Percentiles rank a stretch among this genome's conserved stretches.
Conservation (phyloP, 2,797 vertebrate genomes). For the Caiman crocodilus region DNA sequence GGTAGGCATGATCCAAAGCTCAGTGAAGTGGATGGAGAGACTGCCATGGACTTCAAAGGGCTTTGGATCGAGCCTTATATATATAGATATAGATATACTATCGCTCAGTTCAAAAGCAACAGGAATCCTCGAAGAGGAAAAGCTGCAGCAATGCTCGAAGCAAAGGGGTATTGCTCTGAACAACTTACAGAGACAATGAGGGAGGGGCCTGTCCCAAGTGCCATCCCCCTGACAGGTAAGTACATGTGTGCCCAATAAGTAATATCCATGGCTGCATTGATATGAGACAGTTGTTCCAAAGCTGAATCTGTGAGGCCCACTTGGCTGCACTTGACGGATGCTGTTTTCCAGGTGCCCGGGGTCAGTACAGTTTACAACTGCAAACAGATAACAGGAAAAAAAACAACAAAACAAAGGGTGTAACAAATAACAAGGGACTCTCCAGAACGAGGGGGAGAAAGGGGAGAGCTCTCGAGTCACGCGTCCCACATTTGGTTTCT, state of each 20-base stretch:
- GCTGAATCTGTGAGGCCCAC: conserved; percentile 92
- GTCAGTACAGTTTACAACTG: conserved; percentile 98
- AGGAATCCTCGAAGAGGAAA: not conserved
- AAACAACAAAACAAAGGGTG: not conserved
- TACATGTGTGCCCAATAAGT: conserved; percentile 92
- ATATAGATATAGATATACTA: not conserved
- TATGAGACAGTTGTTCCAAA: conserved; percentile 94
- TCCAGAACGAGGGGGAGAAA: not conserved
- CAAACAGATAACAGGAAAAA: conserved; percentile 23
- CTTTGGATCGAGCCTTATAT: not conserved
- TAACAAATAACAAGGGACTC: not conserved
- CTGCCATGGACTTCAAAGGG: not conserved
- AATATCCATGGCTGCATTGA: conserved; percentile 93
- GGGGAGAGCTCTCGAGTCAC: not conserved
- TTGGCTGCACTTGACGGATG: conserved; percentile 89
- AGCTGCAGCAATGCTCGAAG: not conserved
- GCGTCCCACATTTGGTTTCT: accelerated
- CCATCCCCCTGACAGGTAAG: conserved; percentile 96
- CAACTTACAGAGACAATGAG: conserved; percentile 95
- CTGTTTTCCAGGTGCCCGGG: conserved; percentile 95
- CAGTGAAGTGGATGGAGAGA: accelerated
- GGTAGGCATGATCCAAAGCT: not conserved
- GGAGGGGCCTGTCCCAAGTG: conserved; percentile 95
- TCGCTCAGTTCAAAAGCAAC: not conserved
- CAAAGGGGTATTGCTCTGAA: not conserved